A percentile compares a stretch with the other conserved stretches of the same genome.
Conservation (phyloP, 2,113 vertebrate genomes). For the Macaca mulatta region DNA sequence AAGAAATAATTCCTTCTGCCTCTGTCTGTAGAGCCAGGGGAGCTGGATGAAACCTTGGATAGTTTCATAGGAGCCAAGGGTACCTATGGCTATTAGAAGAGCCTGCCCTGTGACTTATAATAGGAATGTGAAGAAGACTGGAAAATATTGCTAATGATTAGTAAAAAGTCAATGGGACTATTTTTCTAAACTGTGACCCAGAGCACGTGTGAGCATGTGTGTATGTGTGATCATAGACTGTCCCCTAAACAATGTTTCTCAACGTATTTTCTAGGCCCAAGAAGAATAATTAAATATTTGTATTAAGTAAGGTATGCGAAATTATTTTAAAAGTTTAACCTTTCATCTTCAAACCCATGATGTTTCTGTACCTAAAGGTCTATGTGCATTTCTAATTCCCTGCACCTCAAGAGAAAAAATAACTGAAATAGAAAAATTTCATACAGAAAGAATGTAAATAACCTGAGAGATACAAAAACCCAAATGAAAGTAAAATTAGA, state of each 20-base stretch:
- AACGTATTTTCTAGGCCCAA: background rate
- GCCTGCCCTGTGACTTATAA: background rate
- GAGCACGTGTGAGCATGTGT: background rate
- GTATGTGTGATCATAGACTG: background rate
- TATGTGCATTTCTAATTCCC: background rate
- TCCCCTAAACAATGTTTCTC: background rate
- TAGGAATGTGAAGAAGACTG: background rate
- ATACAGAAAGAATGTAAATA: background rate
- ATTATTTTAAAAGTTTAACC: background rate
- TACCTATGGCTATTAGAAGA: background rate
- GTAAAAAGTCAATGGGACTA: background rate
- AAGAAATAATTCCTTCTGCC: background rate
- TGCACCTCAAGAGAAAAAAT: background rate
- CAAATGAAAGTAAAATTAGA: background rate
- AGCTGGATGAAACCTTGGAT: background rate
- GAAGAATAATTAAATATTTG: constrained; percentile 17
- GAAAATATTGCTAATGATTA: background rate
- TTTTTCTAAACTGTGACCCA: background rate
- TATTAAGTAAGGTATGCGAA: background rate
- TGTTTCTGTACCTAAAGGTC: background rate
- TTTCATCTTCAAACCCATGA: background rate
- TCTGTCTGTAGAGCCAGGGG: background rate
- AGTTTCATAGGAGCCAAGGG: background rate
- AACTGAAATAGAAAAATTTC: constrained; percentile 27
- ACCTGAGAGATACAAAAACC: background rate